Evolutionary conservation across 2,888 invertebrate species (phyloP), one percentile per base, ranked within the genome.

Genomic region (Autographa gamma): DNA sequence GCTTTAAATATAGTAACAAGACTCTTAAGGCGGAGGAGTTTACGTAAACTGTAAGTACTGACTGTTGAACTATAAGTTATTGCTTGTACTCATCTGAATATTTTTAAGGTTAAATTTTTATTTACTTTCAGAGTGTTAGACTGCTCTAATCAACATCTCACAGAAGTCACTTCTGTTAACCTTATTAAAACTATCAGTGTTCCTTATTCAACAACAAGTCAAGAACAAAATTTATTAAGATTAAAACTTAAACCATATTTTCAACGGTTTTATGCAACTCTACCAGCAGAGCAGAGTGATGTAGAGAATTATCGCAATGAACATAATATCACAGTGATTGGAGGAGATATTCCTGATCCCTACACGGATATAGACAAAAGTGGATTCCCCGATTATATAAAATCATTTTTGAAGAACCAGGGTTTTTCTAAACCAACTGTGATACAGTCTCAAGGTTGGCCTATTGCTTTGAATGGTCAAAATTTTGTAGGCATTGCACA

Each of bases 401-500:
- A 97, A 95, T 93, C 95, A 8, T 97, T 96, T 81, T 93, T 97
- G 58, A 95, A 94, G 74, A 92, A 95, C 43, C 97, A 97, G 89
- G 97, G 97, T 14, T 97, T 97, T 85, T 91, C 93, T 0, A 96
- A 97, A 77, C 98, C 98, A 0, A 98, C 98, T 2, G 96, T 98
- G 3, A 98, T 98, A 85, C 98, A 98, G 90, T 97, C 98, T 5
- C 97, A 98, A 89, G 97, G 97, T 16, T 98, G 98, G 98, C 98
- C 98, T 7, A 97, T 98, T 81, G 97, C 97, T 59, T 95, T 98
- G 89, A 97, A 97, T 84, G 98, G 98, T 0, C 92, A 96, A 75
- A 98, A 98, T 89, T 96, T 98, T 95, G 98, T 98, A 78, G 98
- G 98, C 38, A 98, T 98, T 85, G 98, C 98, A 9, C 98, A 98